Conservation (phyloP, 2,797 vertebrate genomes). For the Liasis olivaceus region DNA sequence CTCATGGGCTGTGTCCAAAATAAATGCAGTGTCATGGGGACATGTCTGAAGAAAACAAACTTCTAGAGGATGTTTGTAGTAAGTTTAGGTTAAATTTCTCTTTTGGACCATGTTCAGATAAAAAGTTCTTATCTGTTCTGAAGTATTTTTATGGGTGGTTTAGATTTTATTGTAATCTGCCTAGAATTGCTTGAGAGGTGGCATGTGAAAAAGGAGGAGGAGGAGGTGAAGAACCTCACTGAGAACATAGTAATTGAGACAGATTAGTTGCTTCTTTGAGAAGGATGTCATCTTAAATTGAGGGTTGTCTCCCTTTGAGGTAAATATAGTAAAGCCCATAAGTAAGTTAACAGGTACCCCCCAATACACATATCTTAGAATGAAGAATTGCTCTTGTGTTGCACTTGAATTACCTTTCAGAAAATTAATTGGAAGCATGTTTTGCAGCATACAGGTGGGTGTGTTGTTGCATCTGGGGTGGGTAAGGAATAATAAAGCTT, state of each 20-base stretch:
- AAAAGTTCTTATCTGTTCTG: background rate
- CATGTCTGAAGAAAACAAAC: background rate
- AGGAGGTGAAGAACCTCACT: background rate
- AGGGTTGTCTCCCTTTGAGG: background rate
- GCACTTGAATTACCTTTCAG: conserved; percentile 2
- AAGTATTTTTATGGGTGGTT: background rate
- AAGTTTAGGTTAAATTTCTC: background rate
- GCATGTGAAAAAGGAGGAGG: background rate
- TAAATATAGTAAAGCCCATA: background rate
- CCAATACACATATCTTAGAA: background rate
- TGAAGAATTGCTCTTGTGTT: background rate
- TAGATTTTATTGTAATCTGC: background rate
- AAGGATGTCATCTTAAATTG: background rate
- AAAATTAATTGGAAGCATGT: conserved; percentile 9
- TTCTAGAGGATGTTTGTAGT: background rate
- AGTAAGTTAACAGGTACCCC: background rate
- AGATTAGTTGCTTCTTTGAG: background rate
- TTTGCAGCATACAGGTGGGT: background rate
- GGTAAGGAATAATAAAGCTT: conserved; percentile 8
- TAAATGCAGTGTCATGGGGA: background rate
- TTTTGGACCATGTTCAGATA: background rate
- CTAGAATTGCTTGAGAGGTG: background rate
- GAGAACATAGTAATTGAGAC: background rate
- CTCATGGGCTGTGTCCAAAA: background rate
- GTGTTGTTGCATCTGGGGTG: background rate